A percentile compares a stretch with the other conserved stretches of the same genome.
These are phyloP conservation scores for Diachrysia chrysitis DNA, from an alignment of 2,888 invertebrate genomes.

Conservation along the genomic window DNA sequence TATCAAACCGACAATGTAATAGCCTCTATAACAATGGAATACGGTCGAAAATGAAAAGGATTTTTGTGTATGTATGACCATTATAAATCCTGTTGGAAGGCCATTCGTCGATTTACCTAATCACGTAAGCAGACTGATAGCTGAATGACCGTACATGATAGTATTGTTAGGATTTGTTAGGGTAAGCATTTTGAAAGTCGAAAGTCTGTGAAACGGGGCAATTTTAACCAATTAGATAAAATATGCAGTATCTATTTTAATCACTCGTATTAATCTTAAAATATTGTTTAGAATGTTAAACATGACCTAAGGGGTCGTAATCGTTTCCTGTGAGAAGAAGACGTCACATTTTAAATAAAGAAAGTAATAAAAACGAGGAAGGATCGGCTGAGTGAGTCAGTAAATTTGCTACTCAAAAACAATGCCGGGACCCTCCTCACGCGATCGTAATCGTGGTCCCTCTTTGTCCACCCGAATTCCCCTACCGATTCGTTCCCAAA, in stretches of 20 bases:
- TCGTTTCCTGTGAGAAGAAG: not conserved
- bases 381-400: constrained; percentile 19
- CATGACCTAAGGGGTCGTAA: not conserved
- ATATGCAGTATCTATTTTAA: not conserved
- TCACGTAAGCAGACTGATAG: constrained; percentile 64
- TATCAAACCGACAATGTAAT: constrained; percentile 36
- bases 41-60: constrained; percentile 39
- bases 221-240: not conserved
- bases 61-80: constrained; percentile 30
- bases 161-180: constrained; percentile 27
- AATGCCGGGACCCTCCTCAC: constrained; percentile 30
- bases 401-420: constrained; percentile 30
- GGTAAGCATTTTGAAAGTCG: constrained; percentile 36
- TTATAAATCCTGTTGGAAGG: constrained; percentile 34
- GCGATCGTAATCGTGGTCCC: constrained; percentile 41
- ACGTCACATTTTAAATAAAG: not conserved
- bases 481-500: constrained; percentile 62
- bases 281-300: not conserved
- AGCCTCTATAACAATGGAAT: constrained; percentile 45
- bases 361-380: constrained; percentile 13
- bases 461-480: constrained; percentile 43
- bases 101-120: constrained; percentile 62
- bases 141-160: constrained; percentile 54
- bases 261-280: not conserved
- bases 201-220: constrained; percentile 16